Evolutionary conservation across 2,888 invertebrate genomes (phyloP), one percentile per base, ranked within the genome.

Genomic region (Heteromyza rotundicornis): DNA sequence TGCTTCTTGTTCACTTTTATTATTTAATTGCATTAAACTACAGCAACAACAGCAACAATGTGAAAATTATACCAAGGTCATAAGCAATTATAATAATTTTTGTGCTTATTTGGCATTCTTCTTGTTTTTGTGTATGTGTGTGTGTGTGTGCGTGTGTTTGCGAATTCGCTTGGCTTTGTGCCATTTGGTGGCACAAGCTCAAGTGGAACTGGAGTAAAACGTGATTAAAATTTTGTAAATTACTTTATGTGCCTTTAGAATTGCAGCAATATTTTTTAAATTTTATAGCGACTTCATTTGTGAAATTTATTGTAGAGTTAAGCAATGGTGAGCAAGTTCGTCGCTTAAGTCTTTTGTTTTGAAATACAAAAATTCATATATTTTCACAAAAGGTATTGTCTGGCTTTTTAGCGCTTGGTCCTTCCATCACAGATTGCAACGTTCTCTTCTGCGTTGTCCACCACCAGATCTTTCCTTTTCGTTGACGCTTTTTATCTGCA

Each of bases 131-230:
- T n/a, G n/a, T n/a, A n/a, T n/a, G n/a, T 40, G 8, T 3, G 40
- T 40, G 40, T n/a, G n/a, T n/a, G 16, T 40, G 8, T n/a, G 40
- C 10, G n/a, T 40, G 10, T n/a, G 40, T n/a, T 7, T 8, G 40
- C n/a, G 40, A 12, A n/a, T 40, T 19, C 14, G 47, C 7, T 47
- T 47, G 47, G 20, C 47, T 47, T 47, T 7, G 17, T 19, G 47
- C 47, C 20, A 47, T 47, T 47, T 47, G 5, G 40, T 40, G 40
- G 40, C 40, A 40, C 40, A 40, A 32, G 32, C 12, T 8, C 7
- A 32, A 40, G 57, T 47, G 70, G 74, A 74, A 74, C 75, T 74
- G 66, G 76, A 74, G 74, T 74, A 76, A 74, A 49, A 73, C 74
- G 73, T 74, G 74, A 64, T 67, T 74, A 63, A 70, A 70, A 71